Conservation (phyloP, 2,888 invertebrate species). For the Parnassius glacialis region DNA sequence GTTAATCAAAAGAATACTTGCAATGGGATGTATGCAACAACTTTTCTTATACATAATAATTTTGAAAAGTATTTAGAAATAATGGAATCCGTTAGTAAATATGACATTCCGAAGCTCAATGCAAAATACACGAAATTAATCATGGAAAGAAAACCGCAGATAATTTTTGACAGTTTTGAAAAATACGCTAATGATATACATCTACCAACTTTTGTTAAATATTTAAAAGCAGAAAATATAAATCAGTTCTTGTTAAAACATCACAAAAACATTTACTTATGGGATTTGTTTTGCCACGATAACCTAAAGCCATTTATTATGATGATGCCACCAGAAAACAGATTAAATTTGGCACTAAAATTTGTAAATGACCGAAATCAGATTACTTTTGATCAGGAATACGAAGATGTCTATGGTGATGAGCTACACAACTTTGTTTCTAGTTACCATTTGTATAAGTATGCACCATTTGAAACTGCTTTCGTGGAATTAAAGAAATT, state of each 20-base stretch:
- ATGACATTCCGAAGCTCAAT: constrained; percentile 36
- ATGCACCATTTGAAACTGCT: constrained; percentile 53
- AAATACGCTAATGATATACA: constrained; percentile 44
- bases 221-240: constrained; percentile 47
- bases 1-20: constrained; percentile 28
- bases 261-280: constrained; percentile 34
- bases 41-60: constrained; percentile 46
- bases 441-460: constrained; percentile 52
- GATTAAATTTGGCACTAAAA: constrained; percentile 52
- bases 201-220: constrained; percentile 52
- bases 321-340: constrained; percentile 46
- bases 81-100: constrained; percentile 33
- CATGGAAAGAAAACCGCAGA: constrained; percentile 48
- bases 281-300: constrained; percentile 36
- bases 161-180: constrained; percentile 49
- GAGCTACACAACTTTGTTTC: constrained; percentile 14
- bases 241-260: constrained; percentile 47
- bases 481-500: constrained; percentile 52
- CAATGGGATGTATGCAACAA: constrained; percentile 35
- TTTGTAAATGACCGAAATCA: constrained; percentile 48
- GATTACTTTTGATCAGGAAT: constrained; percentile 2
- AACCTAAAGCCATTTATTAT: constrained; percentile 47
- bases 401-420: not conserved
- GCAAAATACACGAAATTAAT: constrained; percentile 47
- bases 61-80: constrained; percentile 46